phyloP scores from a whole-genome alignment of 2,888 invertebrate genomes.

The Didymodactylos carnosus region DNA sequence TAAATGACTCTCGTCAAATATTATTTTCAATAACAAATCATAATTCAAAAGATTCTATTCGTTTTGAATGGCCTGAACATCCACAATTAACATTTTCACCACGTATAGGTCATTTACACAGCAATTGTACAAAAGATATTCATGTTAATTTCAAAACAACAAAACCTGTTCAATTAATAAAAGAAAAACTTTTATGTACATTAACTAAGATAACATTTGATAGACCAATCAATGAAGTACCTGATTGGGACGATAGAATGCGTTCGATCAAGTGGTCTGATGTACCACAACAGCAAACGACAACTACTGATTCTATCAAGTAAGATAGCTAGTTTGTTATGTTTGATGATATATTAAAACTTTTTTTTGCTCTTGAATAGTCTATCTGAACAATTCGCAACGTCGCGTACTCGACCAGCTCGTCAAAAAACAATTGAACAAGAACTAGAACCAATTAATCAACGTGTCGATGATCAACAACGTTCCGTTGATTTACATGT shows the following conservation, averaged over 20 bases:
- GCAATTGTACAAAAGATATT: slow-evolving; percentile 37
- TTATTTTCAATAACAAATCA: slow-evolving; percentile 31
- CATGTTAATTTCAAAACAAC: slow-evolving; percentile 38
- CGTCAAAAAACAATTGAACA: slow-evolving; percentile 28
- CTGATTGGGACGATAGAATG: slow-evolving; percentile 34
- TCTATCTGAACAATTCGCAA: too few relatives aligned
- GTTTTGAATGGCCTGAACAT: slow-evolving; percentile 33
- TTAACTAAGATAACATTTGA: slow-evolving; percentile 29
- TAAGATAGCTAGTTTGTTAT: too few relatives aligned
- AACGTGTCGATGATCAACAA: slow-evolving; percentile 24
- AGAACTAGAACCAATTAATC: slow-evolving; percentile 29
- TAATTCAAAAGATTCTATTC: slow-evolving; percentile 26
- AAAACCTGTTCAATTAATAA: slow-evolving; percentile 28
- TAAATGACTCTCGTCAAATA: slow-evolving; percentile 27
- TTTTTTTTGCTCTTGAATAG: too few relatives aligned
- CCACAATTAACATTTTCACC: slow-evolving; percentile 38
- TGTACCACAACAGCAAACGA: slow-evolving; percentile 14
- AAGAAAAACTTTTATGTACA: slow-evolving; percentile 23
- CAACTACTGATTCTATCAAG: too few relatives aligned
- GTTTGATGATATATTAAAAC: too few relatives aligned
- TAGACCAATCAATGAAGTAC: slow-evolving; percentile 23
- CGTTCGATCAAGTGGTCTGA: slow-evolving; percentile 33
- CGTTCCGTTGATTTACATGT: slow-evolving; percentile 28
- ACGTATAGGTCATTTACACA: slow-evolving; percentile 29
- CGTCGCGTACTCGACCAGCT: slow-evolving; percentile 18